Evolutionary conservation across 2,888 invertebrate genomes (phyloP).

Genomic region (Scaptomyza polygonia): DNA sequence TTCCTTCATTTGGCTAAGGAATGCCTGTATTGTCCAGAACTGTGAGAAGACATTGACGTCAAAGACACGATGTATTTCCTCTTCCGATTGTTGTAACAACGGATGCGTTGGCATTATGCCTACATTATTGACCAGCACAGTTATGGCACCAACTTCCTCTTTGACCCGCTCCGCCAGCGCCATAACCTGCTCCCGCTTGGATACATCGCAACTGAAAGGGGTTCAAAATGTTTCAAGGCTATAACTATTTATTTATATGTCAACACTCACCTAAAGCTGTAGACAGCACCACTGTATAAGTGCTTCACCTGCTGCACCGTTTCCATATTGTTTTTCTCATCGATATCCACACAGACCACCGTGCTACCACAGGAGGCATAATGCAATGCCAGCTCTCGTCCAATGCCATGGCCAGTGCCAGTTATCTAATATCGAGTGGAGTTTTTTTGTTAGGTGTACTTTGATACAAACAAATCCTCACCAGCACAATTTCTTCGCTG

Average conservation of each 20-base stretch:
- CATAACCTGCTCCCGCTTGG: slow-evolving; percentile 88
- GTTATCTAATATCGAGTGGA: slow-evolving; percentile 88
- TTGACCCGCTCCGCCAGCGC: slow-evolving; percentile 87
- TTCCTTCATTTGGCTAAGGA: slow-evolving; percentile 91
- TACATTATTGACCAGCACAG: slow-evolving; percentile 93
- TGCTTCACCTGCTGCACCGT: slow-evolving; percentile 86
- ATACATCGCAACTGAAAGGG: slow-evolving; percentile 90
- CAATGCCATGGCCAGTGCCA: slow-evolving; percentile 94
- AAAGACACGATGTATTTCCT: slow-evolving; percentile 89
- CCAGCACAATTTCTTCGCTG: slow-evolving; percentile 90
- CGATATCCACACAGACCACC: slow-evolving; percentile 91
- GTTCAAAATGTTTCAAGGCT: background rate
- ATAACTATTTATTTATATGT: background rate
- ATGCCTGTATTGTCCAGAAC: slow-evolving; percentile 90
- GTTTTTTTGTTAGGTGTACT: background rate
- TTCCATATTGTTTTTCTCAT: slow-evolving; percentile 88
- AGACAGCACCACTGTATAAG: slow-evolving; percentile 80
- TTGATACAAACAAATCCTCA: slow-evolving; percentile 83
- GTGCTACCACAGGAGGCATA: slow-evolving; percentile 89
- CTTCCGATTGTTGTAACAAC: slow-evolving; percentile 87
- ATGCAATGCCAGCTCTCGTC: slow-evolving; percentile 90
- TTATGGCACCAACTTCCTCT: slow-evolving; percentile 90
- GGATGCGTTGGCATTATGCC: slow-evolving; percentile 93
- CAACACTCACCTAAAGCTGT: slow-evolving; percentile 84
- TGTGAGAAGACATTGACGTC: slow-evolving; percentile 92